Evolutionary conservation across 2,888 invertebrate genomes (phyloP), one percentile per base, ranked within the genome.

Genomic region (Choreutis nemorana): DNA sequence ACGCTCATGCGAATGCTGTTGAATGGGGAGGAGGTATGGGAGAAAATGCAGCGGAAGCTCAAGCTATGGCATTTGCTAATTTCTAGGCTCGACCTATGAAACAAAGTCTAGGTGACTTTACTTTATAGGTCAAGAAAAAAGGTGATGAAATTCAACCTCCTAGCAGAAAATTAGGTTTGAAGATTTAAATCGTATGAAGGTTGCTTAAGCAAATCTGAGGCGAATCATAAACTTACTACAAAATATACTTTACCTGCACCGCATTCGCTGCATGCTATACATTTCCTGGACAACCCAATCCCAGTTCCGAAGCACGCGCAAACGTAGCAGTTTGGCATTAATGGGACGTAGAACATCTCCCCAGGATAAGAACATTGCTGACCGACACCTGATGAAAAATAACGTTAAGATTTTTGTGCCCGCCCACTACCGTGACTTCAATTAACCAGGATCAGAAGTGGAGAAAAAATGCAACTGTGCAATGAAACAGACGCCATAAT

Each of bases 291-390:
- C 7, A 65, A 30, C 1, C 45, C 45, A 15, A 29, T 33, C 0
- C 26, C 8, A 1, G 34, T 30, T 1, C 34, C 31, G 46, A 63
- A 71, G 36, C 72, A 72, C 2, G 52, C 68, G 36, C 72, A 72
- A n/a, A 72, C 39, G 37, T 42, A 49, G 40, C 71, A 71, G 2
- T 39, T 36, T 18, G 34, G 41, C 3, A 34, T 28, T 3, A 36
- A 36, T 7, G 39, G 44, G 10, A 44, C 42, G 33, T 53, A 55
- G 53, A 49, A 68, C 65, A 70, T 59, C 28, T 66, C 61, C 1
- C 70, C 68, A 7, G 43, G 48, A 7, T 43, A 34, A 1, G 21
- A 12, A 34, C 68, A 67, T 45, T 39, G 25, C 12, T n/a, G 6
- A n/a, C n/a, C n/a, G n/a, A n/a, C n/a, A n/a, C n/a, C n/a, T n/a